Conservation (phyloP, 1,140 invertebrate genomes). For the Drosophila ambigua region DNA sequence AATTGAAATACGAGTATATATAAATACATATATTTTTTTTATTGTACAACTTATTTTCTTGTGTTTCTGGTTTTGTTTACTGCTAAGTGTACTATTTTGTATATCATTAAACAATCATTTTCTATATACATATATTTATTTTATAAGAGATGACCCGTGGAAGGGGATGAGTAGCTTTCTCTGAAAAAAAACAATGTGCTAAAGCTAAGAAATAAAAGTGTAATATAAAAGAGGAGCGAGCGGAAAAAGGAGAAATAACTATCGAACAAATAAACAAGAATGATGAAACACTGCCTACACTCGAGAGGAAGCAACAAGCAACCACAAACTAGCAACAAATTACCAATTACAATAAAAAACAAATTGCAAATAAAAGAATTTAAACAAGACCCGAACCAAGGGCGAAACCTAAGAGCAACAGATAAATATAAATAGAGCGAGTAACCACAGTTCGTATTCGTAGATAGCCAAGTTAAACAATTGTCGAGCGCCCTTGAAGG, state of each 20-base stretch:
- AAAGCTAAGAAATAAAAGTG: slow-evolving; percentile 50
- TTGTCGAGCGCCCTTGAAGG: slow-evolving; percentile 29
- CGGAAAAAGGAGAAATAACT: slow-evolving; percentile 38
- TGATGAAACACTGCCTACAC: slow-evolving; percentile 77
- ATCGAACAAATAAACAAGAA: slow-evolving; percentile 55
- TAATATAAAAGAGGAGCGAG: slow-evolving; percentile 28
- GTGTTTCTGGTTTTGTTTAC: slow-evolving; percentile 43
- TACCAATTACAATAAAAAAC: slow-evolving; percentile 72
- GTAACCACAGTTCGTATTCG: slow-evolving; percentile 54
- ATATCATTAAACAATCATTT: slow-evolving; percentile 56
- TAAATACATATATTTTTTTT: slow-evolving; percentile 47
- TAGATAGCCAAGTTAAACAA: slow-evolving; percentile 80
- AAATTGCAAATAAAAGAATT: slow-evolving; percentile 74
- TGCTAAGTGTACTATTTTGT: slow-evolving; percentile 44
- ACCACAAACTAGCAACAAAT: slow-evolving; percentile 73
- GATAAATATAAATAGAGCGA: slow-evolving; percentile 18
- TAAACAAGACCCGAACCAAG: slow-evolving; percentile 48
- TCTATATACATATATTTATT: slow-evolving; percentile 8
- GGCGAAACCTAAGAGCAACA: slow-evolving; percentile 31
- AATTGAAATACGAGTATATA: slow-evolving; percentile 35
- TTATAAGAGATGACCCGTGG: slow-evolving; percentile 41
- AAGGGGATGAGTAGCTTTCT: slow-evolving; percentile 56
- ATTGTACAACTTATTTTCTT: slow-evolving; percentile 54
- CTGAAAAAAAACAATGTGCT: slow-evolving; percentile 51
- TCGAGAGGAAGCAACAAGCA: slow-evolving; percentile 48